These are phyloP conservation scores for Amblyraja radiata DNA, from an alignment of 2,797 vertebrate species.

Conservation along the genomic window DNA sequence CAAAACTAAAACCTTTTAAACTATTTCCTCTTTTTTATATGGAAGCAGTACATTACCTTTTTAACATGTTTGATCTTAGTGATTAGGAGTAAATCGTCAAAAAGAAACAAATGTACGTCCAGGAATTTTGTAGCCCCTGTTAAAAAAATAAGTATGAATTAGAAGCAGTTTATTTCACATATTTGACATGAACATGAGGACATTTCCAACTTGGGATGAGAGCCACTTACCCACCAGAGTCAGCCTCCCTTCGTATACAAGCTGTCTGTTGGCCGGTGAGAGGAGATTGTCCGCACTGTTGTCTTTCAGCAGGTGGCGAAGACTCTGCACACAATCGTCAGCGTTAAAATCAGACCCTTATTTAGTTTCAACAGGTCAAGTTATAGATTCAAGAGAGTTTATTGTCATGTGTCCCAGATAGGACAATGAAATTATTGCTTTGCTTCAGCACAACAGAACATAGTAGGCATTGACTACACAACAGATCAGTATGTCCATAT, in stretches of 20 bases:
- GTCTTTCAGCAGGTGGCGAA: slow-evolving; percentile 78
- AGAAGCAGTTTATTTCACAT: neutral
- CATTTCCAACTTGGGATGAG: neutral
- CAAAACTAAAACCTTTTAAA: neutral
- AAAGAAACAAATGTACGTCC: slow-evolving; percentile 80
- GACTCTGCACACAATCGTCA: slow-evolving; percentile 52
- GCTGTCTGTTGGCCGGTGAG: slow-evolving; percentile 61
- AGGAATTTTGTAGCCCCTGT: slow-evolving; percentile 71
- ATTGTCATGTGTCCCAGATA: no score
- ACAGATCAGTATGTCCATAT: no score
- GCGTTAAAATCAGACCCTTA: neutral
- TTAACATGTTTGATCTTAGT: slow-evolving; percentile 81
- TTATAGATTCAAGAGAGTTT: no score
- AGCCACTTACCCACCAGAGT: slow-evolving; percentile 63
- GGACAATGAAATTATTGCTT: no score
- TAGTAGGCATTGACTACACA: no score
- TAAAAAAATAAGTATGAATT: slow-evolving; percentile 39
- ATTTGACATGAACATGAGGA: neutral
- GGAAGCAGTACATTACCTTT: slow-evolving; percentile 63
- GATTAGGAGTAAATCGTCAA: slow-evolving; percentile 82
- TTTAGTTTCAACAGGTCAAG: neutral
- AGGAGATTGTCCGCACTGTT: slow-evolving; percentile 74
- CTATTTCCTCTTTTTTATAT: neutral
- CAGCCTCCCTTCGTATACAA: slow-evolving; percentile 75
- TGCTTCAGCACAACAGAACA: no score